Evolutionary conservation across 2,888 invertebrate species (phyloP).

Genomic region (Noctua comes): DNA sequence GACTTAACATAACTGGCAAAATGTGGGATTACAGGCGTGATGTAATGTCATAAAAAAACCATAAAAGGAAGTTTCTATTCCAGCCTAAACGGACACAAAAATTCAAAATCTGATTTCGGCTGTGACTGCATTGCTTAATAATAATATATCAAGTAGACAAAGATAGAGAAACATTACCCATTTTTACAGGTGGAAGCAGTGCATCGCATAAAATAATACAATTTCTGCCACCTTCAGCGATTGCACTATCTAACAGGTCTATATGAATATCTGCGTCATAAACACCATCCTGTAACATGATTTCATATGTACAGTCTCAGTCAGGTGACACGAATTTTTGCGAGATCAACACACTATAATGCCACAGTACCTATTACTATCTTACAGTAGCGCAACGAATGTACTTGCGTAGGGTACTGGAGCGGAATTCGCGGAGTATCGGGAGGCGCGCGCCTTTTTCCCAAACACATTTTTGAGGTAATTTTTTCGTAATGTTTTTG

Average conservation of each 20-base stretch:
- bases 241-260: slow-evolving; percentile 91
- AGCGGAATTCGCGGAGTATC: background rate
- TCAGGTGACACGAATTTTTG: slow-evolving; percentile 81
- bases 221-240: slow-evolving; percentile 91
- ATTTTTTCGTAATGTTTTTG: no score
- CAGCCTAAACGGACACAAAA: background rate
- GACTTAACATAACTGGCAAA: background rate
- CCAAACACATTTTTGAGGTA: no score
- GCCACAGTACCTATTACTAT: background rate
- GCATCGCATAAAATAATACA: slow-evolving; percentile 93
- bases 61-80: background rate
- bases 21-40: background rate
- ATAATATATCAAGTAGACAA: background rate
- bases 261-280: slow-evolving; percentile 92
- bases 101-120: background rate
- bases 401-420: background rate
- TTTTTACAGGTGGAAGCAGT: slow-evolving; percentile 91
- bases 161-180: slow-evolving; percentile 84
- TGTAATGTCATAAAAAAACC: background rate
- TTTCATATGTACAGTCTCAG: background rate
- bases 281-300: slow-evolving; percentile 91
- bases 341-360: slow-evolving; percentile 77
- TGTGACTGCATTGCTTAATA: background rate
- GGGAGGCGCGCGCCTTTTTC: no score
- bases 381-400: background rate